Evolutionary conservation across 2,888 invertebrate genomes (phyloP).

Genomic region (Megalurothrips usitatus): DNA sequence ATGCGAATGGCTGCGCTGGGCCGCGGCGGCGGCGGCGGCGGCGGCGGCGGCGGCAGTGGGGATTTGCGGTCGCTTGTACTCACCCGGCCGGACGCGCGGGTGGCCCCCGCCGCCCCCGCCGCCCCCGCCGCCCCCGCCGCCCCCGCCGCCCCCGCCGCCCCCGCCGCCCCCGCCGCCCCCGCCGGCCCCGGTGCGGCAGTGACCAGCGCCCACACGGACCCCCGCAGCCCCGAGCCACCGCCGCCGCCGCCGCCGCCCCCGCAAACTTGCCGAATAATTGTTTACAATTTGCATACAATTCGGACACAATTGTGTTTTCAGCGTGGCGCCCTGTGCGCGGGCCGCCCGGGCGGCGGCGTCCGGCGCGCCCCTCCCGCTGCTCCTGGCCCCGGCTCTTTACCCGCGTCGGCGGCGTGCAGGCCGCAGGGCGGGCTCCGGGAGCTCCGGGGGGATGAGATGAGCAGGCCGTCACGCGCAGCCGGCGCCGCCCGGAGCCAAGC

Average conservation of each 20-base stretch:
- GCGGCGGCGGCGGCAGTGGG: too few species aligned
- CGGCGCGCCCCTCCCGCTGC: neutral
- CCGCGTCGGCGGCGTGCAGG: neutral
- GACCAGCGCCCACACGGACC: neutral
- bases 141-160: neutral
- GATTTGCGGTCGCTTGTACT: too few species aligned
- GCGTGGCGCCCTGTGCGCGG: neutral
- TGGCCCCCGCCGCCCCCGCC: too few species aligned
- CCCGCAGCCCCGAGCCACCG: neutral
- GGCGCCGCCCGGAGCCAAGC: neutral
- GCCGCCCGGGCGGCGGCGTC: too few species aligned
- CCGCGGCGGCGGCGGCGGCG: too few species aligned
- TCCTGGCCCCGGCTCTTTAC: neutral
- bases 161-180: neutral
- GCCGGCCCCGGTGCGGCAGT: neutral
- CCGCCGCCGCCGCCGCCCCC: neutral
- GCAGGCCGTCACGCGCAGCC: neutral
- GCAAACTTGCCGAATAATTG: slow-evolving; percentile 25
- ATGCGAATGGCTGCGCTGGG: too few species aligned
- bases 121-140: too few species aligned
- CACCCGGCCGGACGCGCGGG: too few species aligned
- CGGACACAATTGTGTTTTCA: slow-evolving; percentile 19
- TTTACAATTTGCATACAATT: slow-evolving; percentile 27
- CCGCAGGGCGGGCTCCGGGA: neutral
- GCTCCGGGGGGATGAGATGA: neutral